Evolutionary conservation across 92 coral and sea anemone species (phyloP).

Genomic region (Paragorgia papillata): DNA sequence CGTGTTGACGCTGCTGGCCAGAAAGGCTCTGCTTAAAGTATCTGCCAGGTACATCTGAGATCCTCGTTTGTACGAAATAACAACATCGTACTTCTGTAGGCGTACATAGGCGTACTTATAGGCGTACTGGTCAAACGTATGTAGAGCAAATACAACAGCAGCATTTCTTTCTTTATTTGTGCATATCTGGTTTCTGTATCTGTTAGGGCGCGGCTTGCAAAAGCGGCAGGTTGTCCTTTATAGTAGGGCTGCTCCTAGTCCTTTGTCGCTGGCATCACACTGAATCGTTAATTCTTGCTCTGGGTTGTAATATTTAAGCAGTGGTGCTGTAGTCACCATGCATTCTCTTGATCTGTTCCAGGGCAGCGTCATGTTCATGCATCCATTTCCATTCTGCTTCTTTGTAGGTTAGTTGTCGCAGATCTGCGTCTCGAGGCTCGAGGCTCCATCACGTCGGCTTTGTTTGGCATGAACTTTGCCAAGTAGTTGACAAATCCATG

Average conservation of each 20-base stretch:
- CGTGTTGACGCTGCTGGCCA: too few species aligned
- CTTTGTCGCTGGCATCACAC: conserved; percentile 31
- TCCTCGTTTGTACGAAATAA: too few species aligned
- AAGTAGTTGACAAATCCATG: conserved; percentile 35
- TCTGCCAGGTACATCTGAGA: too few species aligned
- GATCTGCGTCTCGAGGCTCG: too few species aligned
- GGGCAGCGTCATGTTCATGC: conserved; percentile 19
- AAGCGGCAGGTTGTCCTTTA: too few species aligned
- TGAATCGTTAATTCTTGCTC: neutral
- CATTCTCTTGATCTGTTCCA: conserved; percentile 19
- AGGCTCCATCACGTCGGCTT: conserved; percentile 36
- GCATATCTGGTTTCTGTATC: too few species aligned
- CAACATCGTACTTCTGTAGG: conserved; percentile 52
- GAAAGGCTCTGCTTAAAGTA: too few species aligned
- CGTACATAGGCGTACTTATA: too few species aligned
- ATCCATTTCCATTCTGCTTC: conserved; percentile 32
- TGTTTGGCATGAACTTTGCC: conserved; percentile 33
- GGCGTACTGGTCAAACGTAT: too few species aligned
- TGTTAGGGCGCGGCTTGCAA: neutral
- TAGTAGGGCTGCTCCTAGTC: too few species aligned
- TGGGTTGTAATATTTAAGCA: conserved; percentile 26
- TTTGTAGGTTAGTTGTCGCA: conserved; percentile 30
- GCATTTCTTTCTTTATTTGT: neutral
- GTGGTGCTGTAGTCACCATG: conserved; percentile 36
- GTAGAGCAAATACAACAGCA: too few species aligned